These are phyloP conservation scores for Hemichromis elongatus DNA, from an alignment of 2,113 vertebrate genomes.

Conservation along the genomic window DNA sequence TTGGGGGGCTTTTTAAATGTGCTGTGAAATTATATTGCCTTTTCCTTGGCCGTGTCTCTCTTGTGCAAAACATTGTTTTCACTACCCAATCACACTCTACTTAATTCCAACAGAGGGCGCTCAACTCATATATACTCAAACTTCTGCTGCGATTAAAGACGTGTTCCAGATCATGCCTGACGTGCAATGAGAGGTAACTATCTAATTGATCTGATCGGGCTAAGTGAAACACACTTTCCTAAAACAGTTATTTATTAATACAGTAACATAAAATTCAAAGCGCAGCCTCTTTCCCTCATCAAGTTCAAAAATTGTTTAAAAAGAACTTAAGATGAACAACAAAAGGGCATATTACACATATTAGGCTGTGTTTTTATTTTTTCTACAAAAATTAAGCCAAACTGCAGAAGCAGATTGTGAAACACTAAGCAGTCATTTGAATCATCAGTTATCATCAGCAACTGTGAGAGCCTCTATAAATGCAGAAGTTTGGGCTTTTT, in stretches of 20 bases:
- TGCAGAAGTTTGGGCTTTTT: not conserved
- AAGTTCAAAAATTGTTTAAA: rapidly evolving
- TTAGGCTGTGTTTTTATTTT: not conserved
- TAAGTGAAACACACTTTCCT: not conserved
- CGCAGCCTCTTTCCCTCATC: not conserved
- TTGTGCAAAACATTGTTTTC: not conserved
- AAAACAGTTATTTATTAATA: not conserved
- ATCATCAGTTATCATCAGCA: no score
- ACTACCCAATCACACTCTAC: not conserved
- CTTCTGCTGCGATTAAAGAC: not conserved
- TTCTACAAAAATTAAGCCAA: not conserved
- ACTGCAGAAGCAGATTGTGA: no score
- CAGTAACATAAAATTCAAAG: not conserved
- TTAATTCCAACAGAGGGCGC: not conserved
- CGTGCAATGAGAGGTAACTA: not conserved
- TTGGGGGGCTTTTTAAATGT: not conserved
- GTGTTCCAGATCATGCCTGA: not conserved
- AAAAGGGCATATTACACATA: not conserved
- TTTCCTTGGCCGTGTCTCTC: not conserved
- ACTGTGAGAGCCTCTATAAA: not conserved
- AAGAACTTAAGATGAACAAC: not conserved
- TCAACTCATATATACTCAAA: not conserved
- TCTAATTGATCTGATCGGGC: not conserved
- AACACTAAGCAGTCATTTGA: no score
- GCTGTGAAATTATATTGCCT: not conserved